These are phyloP conservation scores for Pelecanoides urinatrix DNA, from an alignment of 2,113 vertebrate genomes.

Conservation along the genomic window DNA sequence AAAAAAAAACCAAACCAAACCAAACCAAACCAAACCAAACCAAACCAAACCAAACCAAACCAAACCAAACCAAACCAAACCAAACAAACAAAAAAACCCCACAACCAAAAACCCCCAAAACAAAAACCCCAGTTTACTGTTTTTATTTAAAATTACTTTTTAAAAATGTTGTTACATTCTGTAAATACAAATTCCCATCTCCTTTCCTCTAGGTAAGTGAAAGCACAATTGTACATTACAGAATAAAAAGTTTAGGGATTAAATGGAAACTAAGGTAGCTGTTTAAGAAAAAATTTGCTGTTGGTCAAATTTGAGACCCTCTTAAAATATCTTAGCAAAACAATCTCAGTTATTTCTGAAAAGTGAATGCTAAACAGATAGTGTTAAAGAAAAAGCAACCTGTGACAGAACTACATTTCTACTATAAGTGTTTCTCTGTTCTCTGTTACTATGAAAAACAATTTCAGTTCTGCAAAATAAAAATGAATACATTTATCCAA, in stretches of 20 bases:
- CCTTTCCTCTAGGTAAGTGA: neutral
- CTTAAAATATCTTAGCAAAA: neutral
- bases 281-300: neutral
- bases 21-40: neutral
- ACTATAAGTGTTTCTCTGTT: neutral
- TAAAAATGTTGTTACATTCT: neutral
- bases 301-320: neutral
- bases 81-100: no score
- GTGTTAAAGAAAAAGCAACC: neutral
- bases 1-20: neutral
- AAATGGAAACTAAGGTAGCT: neutral
- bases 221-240: neutral
- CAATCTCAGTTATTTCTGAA: neutral
- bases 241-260: neutral
- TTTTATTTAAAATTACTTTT: neutral
- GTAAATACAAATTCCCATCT: neutral
- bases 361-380: neutral
- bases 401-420: neutral
- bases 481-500: neutral
- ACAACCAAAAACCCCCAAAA: no score
- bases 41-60: neutral
- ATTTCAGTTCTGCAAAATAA: neutral
- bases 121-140: neutral
- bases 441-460: neutral
- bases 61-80: neutral